Conservation (phyloP, 2,888 invertebrate genomes). For the Bellardia pandia region DNA sequence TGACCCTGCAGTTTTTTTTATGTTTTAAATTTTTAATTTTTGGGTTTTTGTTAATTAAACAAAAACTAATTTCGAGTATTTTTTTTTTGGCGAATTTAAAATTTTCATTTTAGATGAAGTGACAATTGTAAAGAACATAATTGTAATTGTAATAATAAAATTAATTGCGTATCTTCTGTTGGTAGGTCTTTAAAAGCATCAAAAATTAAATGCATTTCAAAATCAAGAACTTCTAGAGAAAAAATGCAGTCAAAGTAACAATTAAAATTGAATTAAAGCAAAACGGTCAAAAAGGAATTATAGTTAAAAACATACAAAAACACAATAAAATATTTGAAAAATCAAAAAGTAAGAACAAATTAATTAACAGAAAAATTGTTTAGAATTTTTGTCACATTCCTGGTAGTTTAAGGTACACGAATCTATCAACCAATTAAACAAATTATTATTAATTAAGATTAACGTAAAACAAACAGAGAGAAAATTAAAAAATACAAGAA, state of each 20-base stretch:
- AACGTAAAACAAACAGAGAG: constrained; percentile 66
- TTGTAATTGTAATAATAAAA: constrained; percentile 7
- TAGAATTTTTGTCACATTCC: constrained; percentile 57
- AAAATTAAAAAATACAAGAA: constrained; percentile 71
- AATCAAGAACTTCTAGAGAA: constrained; percentile 51
- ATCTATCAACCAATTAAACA: constrained; percentile 57
- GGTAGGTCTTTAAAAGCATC: constrained; percentile 35
- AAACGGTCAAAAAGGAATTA: not conserved
- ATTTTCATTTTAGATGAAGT: constrained; percentile 21
- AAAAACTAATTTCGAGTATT: constrained; percentile 68
- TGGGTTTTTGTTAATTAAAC: constrained; percentile 54
- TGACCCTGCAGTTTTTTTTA: constrained; percentile 43
- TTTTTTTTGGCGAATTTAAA: constrained; percentile 10
- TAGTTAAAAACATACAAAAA: constrained; percentile 31
- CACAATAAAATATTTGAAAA: constrained; percentile 16
- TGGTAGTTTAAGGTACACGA: constrained; percentile 27
- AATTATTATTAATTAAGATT: constrained; percentile 69
- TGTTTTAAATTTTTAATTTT: not conserved
- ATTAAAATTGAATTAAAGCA: constrained; percentile 25
- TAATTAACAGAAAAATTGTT: not conserved
- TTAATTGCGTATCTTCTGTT: constrained; percentile 24
- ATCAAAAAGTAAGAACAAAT: not conserved
- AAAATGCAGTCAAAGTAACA: constrained; percentile 41
- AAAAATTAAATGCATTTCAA: constrained; percentile 57
- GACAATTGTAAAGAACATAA: constrained; percentile 2